Evolutionary conservation across 2,113 vertebrate genomes (phyloP).

Genomic region (Myotis lucifugus): DNA sequence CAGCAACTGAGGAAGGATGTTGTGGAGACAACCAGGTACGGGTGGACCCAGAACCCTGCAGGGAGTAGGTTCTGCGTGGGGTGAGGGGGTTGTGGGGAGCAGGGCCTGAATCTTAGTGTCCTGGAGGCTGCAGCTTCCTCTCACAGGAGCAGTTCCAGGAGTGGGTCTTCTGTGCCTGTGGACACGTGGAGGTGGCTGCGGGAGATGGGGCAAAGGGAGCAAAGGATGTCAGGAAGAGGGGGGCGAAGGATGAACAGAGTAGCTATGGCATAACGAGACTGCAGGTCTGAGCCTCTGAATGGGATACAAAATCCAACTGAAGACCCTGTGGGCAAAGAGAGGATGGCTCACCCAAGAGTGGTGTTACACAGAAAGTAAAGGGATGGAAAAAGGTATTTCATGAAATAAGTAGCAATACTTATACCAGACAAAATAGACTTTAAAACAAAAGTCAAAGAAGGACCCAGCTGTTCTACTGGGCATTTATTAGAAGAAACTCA

Average conservation of each 20-base stretch:
- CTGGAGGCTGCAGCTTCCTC: background rate
- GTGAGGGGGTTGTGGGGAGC: background rate
- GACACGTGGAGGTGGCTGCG: background rate
- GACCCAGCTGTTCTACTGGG: background rate
- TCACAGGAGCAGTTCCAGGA: background rate
- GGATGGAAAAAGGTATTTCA: background rate
- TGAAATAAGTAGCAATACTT: background rate
- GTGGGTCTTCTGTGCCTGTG: background rate
- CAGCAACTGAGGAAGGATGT: conserved; percentile 90
- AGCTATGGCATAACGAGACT: background rate
- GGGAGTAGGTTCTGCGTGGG: background rate
- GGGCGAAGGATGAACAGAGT: background rate
- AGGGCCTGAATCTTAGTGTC: background rate
- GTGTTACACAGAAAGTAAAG: background rate
- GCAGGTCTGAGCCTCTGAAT: background rate
- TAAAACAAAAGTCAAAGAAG: background rate
- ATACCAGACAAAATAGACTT: background rate
- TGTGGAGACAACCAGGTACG: conserved; percentile 89
- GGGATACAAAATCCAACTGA: background rate
- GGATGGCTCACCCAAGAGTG: background rate
- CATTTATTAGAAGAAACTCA: background rate
- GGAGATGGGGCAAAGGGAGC: background rate
- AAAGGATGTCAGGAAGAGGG: too few relatives aligned
- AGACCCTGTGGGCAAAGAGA: background rate
- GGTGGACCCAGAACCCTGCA: background rate